Conservation (phyloP, 30 jellyfish, hydroid and myxozoan species). For the Rhopilema esculentum region DNA sequence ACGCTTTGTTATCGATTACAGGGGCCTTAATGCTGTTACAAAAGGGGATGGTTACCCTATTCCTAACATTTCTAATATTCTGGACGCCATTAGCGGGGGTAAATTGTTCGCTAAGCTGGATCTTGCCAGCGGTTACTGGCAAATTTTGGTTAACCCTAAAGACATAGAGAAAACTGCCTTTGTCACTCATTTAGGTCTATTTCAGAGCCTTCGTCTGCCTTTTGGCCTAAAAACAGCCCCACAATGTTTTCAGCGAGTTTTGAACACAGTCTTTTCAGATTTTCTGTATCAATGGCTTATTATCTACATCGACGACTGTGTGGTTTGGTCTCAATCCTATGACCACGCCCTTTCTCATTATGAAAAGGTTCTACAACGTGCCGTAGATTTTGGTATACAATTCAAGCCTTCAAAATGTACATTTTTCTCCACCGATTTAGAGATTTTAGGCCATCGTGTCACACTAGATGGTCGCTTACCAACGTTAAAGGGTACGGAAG, state of each 20-base stretch:
- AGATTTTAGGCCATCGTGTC: constrained; percentile 55
- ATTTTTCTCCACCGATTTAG: constrained; percentile 35
- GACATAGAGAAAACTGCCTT: constrained; percentile 44
- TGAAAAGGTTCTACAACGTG: constrained; percentile 18
- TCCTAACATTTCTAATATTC: constrained; percentile 14
- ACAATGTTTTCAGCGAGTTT: constrained; percentile 40
- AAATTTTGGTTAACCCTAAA: constrained; percentile 36
- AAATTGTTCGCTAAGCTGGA: constrained; percentile 29
- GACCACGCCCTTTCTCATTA: constrained; percentile 39
- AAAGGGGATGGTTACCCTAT: constrained; percentile 52
- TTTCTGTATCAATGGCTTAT: constrained; percentile 27
- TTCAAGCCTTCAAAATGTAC: constrained; percentile 52
- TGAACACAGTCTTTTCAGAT: constrained; percentile 36
- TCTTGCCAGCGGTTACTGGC: constrained; percentile 48
- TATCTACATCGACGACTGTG: constrained; percentile 53
- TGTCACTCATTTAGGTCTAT: constrained; percentile 25
- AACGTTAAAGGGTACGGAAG: constrained; percentile 35
- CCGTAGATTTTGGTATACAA: constrained; percentile 38
- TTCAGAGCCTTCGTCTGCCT: constrained; percentile 47
- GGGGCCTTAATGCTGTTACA: constrained; percentile 56
- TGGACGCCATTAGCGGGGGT: constrained; percentile 46
- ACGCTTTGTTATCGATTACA: constrained; percentile 52
- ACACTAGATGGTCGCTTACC: constrained; percentile 70
- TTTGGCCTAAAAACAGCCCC: constrained; percentile 56
- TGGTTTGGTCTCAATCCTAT: constrained; percentile 31